These are phyloP conservation scores for Bombus impatiens DNA, from an alignment of 1,140 invertebrate genomes.

Conservation along the genomic window DNA sequence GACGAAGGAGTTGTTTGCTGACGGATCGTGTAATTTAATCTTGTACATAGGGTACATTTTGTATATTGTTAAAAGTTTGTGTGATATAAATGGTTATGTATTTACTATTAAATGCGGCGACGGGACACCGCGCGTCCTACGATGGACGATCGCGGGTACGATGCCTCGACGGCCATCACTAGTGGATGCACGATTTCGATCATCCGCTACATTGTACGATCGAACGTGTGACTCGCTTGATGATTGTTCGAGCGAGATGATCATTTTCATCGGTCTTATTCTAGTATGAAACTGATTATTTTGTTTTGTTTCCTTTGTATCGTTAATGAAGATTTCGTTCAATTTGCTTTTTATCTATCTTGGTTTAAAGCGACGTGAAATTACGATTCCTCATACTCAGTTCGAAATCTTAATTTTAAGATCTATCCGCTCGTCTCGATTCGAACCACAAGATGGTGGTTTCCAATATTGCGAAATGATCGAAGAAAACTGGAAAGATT, in stretches of 20 bases:
- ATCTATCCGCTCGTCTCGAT: not conserved
- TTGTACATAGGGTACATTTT: constrained; percentile 83
- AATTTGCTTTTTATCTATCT: not conserved
- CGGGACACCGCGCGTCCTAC: constrained; percentile 43
- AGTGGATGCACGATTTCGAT: constrained; percentile 10
- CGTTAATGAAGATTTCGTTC: not conserved
- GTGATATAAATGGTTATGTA: constrained; percentile 82
- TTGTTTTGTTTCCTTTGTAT: not conserved
- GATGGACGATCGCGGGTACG: constrained; percentile 35
- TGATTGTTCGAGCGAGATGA: not conserved
- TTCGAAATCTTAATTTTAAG: not conserved
- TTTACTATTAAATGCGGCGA: constrained; percentile 74
- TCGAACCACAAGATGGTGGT: not conserved
- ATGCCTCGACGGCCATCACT: constrained; percentile 32
- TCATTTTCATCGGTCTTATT: no score
- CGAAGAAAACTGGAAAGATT: not conserved
- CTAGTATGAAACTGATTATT: no score
- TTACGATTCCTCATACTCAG: not conserved
- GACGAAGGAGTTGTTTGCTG: constrained; percentile 57
- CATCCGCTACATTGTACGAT: not conserved
- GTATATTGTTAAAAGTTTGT: constrained; percentile 84
- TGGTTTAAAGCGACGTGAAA: no score
- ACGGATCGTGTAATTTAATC: constrained; percentile 81
- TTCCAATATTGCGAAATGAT: not conserved
- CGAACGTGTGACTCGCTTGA: not conserved